A percentile compares a stretch with the other conserved stretches of the same genome.
phyloP scores from a whole-genome alignment of 2,113 vertebrate genomes.

The Cynocephalus volans region DNA sequence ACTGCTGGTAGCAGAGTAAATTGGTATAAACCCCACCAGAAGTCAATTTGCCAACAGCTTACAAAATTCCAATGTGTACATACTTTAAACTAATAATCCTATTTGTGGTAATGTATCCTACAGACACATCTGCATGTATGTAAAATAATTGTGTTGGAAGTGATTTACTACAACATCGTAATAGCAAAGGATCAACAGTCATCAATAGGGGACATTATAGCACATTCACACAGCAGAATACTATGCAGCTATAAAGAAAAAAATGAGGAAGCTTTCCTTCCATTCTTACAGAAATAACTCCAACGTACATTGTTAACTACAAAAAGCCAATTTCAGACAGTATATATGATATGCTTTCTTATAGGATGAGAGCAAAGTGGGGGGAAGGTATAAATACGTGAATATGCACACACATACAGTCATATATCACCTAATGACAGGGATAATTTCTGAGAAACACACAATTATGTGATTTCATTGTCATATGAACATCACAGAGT shows the following conservation, averaged over 20 bases:
- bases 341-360: background rate
- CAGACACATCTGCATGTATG: background rate
- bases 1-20: background rate
- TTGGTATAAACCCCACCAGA: background rate
- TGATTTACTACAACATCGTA: background rate
- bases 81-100: background rate
- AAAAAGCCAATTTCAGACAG: background rate
- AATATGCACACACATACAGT: background rate
- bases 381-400: background rate
- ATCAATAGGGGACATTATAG: background rate
- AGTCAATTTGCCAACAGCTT: background rate
- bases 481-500: background rate
- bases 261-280: background rate
- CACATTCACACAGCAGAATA: background rate
- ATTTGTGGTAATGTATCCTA: background rate
- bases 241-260: background rate
- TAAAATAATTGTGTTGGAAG: background rate
- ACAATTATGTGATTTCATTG: too few species aligned
- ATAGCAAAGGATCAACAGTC: constrained; percentile 12
- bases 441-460: too few species aligned
- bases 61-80: constrained; percentile 19
- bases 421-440: too few species aligned
- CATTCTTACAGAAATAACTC: background rate
- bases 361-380: background rate
- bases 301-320: background rate